Evolutionary conservation across 2,797 vertebrate genomes (phyloP).

Genomic region (Macroramphosus scolopax): DNA sequence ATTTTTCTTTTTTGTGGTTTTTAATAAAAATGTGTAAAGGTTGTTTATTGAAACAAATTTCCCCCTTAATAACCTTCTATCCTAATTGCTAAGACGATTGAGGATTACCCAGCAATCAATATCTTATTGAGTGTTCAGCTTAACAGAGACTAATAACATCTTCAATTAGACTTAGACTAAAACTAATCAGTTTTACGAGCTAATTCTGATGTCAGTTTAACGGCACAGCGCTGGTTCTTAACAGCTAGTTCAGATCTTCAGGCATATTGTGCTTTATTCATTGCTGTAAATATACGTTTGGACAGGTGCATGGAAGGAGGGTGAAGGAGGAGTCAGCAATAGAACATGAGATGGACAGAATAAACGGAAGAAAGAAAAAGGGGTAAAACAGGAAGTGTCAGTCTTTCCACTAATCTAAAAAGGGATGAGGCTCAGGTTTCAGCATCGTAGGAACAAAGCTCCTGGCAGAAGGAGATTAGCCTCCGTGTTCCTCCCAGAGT

Average conservation of each 20-base stretch:
- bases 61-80: slow-evolving; percentile 56
- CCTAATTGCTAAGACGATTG: slow-evolving; percentile 65
- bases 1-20: too few species aligned
- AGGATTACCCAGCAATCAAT: slow-evolving; percentile 68
- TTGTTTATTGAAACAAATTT: slow-evolving; percentile 67
- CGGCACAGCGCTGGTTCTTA: slow-evolving; percentile 12
- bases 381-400: slow-evolving; percentile 40
- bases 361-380: slow-evolving; percentile 9
- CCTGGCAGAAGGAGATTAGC: slow-evolving; percentile 66
- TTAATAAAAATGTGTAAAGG: slow-evolving; percentile 53
- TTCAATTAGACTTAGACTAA: slow-evolving; percentile 57
- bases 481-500: slow-evolving; percentile 37
- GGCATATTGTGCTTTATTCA: slow-evolving; percentile 25
- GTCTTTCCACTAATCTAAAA: too few species aligned
- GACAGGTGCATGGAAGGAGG: background rate
- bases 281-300: slow-evolving; percentile 11
- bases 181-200: slow-evolving; percentile 47
- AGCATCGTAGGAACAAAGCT: slow-evolving; percentile 35
- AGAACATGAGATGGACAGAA: slow-evolving; percentile 5
- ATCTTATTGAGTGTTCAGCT: slow-evolving; percentile 53
- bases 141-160: slow-evolving; percentile 61
- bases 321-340: background rate
- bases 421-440: slow-evolving; percentile 51
- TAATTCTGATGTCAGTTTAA: slow-evolving; percentile 52
- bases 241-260: slow-evolving; percentile 31